These are phyloP conservation scores for Leptobrachium leishanense DNA, from an alignment of 2,113 vertebrate species.

Conservation along the genomic window DNA sequence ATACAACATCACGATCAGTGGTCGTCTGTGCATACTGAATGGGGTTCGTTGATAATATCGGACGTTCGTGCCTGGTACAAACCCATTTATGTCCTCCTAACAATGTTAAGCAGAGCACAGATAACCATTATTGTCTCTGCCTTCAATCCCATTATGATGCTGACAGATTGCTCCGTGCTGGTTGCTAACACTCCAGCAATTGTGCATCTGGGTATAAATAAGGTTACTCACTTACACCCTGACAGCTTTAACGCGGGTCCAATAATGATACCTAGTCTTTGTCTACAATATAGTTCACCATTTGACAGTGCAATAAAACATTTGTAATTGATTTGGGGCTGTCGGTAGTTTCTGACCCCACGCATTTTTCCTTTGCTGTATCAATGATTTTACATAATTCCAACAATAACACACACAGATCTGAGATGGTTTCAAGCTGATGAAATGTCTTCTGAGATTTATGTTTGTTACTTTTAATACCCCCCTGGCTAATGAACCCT, in stretches of 20 bases:
- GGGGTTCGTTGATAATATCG: conserved; percentile 12
- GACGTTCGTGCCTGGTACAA: conserved; percentile 15
- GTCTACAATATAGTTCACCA: conserved; percentile 28
- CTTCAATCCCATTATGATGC: conserved; percentile 43
- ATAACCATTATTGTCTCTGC: conserved; percentile 41
- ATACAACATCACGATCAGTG: too few species aligned
- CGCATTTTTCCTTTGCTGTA: background rate
- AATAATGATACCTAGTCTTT: conserved; percentile 17
- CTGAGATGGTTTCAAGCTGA: background rate
- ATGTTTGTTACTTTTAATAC: background rate
- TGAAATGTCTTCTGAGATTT: background rate
- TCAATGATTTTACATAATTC: background rate
- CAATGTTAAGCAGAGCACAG: conserved; percentile 40
- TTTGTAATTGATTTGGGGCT: conserved; percentile 24
- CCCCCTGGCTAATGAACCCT: background rate
- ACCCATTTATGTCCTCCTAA: conserved; percentile 27
- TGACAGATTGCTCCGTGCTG: conserved; percentile 38
- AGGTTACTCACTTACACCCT: conserved; percentile 11
- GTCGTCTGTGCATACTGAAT: background rate
- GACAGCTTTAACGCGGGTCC: conserved; percentile 25
- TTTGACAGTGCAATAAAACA: conserved; percentile 43
- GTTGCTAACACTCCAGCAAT: conserved; percentile 31
- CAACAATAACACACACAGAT: background rate
- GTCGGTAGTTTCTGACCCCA: background rate
- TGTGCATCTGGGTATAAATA: conserved; percentile 25